Percentiles rank a stretch among this genome's conserved stretches.
phyloP scores from a whole-genome alignment of 2,113 vertebrate species.

The Thamnaconus septentrionalis region DNA sequence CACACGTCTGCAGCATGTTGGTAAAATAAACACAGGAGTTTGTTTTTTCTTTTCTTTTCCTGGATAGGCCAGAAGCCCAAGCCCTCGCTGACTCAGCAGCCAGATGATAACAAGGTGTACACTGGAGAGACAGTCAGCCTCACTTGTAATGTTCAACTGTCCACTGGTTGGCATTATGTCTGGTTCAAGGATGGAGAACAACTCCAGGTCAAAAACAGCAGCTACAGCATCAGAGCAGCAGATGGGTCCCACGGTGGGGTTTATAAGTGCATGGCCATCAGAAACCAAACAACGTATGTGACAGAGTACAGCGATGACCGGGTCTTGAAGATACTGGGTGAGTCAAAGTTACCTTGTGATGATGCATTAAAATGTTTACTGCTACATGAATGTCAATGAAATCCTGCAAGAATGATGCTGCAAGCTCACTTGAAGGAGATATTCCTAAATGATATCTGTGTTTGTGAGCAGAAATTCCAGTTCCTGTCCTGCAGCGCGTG shows the following conservation, averaged over 20 bases:
- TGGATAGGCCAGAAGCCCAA: too few species aligned
- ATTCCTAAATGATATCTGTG: neutral
- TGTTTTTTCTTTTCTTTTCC: too few species aligned
- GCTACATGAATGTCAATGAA: neutral
- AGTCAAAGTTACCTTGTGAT: slow-evolving; percentile 13
- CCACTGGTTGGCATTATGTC: too few species aligned
- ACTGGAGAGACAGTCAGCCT: too few species aligned
- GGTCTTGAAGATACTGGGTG: slow-evolving; percentile 14
- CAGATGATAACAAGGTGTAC: too few species aligned
- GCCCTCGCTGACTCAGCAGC: too few species aligned
- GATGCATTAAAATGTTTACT: neutral
- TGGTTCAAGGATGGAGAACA: too few species aligned
- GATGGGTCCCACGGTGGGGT: neutral
- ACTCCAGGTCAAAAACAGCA: too few species aligned
- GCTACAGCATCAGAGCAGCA: neutral
- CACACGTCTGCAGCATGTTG: too few species aligned
- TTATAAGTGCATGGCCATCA: slow-evolving; percentile 34
- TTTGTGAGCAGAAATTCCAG: slow-evolving; percentile 41
- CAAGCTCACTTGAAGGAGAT: neutral
- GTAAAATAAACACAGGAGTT: too few species aligned
- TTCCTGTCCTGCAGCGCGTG: slow-evolving; percentile 4
- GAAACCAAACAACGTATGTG: neutral
- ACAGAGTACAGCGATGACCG: neutral
- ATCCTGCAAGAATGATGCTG: neutral
- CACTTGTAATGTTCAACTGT: too few species aligned